Conservation (phyloP, 2,113 vertebrate species). For the Phyllostomus discolor region DNA sequence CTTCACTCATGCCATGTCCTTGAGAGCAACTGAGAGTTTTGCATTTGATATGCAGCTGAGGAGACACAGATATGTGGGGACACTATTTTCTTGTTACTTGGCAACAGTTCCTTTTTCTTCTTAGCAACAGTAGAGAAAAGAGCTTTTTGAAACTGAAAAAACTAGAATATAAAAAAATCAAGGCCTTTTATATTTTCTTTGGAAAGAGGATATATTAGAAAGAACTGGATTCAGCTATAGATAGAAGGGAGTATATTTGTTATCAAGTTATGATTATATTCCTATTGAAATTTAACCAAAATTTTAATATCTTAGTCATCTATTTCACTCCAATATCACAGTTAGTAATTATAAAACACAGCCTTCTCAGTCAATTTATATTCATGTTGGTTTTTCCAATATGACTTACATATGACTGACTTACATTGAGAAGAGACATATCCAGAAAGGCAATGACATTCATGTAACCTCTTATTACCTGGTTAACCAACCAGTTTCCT, state of each 20-base stretch:
- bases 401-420: no score
- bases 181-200: slow-evolving; percentile 44
- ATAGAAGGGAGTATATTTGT: slow-evolving; percentile 30
- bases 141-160: slow-evolving; percentile 60
- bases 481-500: neutral
- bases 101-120: slow-evolving; percentile 73
- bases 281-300: slow-evolving; percentile 30
- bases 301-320: neutral
- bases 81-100: slow-evolving; percentile 73
- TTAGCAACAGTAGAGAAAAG: slow-evolving; percentile 75
- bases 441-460: slow-evolving; percentile 9
- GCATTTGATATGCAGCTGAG: slow-evolving; percentile 65
- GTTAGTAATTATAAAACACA: slow-evolving; percentile 14
- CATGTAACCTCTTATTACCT: neutral
- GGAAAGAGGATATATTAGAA: slow-evolving; percentile 52
- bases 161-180: slow-evolving; percentile 61
- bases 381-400: neutral
- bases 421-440: neutral
- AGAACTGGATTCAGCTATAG: neutral
- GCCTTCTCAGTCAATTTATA: neutral
- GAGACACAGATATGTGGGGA: slow-evolving; percentile 45
- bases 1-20: neutral
- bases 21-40: slow-evolving; percentile 52
- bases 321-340: neutral
- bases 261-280: slow-evolving; percentile 19